These are phyloP conservation scores for Venustaconcha ellipsiformis DNA, from an alignment of 1,140 invertebrate genomes.

Conservation along the genomic window DNA sequence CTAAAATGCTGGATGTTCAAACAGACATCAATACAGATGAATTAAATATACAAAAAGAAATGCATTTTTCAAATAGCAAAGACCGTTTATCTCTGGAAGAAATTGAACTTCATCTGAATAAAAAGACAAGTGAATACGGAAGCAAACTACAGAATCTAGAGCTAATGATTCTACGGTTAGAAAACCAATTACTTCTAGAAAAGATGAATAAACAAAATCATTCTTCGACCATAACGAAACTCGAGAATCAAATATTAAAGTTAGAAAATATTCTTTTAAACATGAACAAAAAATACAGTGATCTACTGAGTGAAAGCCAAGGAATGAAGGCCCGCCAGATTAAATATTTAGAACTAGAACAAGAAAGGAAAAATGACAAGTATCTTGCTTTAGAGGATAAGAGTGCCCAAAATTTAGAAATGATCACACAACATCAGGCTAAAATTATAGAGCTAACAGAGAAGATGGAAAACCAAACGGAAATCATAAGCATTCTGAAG, in stretches of 20 bases:
- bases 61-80: neutral
- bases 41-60: neutral
- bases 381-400: constrained; percentile 14
- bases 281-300: constrained; percentile 54
- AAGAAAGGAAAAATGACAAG: constrained; percentile 19
- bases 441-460: constrained; percentile 47
- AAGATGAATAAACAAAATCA: constrained; percentile 55
- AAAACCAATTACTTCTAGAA: constrained; percentile 57
- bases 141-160: constrained; percentile 55
- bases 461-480: constrained; percentile 46
- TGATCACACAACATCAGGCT: constrained; percentile 49
- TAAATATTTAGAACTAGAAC: constrained; percentile 48
- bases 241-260: constrained; percentile 61
- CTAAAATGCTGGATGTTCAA: neutral
- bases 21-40: neutral
- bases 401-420: constrained; percentile 24
- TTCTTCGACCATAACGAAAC: constrained; percentile 42
- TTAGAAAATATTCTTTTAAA: constrained; percentile 61
- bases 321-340: constrained; percentile 43
- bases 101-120: constrained; percentile 37
- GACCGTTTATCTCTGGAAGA: constrained; percentile 12
- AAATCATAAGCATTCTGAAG: constrained; percentile 41
- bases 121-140: constrained; percentile 43
- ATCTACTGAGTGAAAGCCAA: constrained; percentile 45
- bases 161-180: constrained; percentile 52